phyloP scores from a whole-genome alignment of 2,888 invertebrate species.

The Hoplodrina ambigua region DNA sequence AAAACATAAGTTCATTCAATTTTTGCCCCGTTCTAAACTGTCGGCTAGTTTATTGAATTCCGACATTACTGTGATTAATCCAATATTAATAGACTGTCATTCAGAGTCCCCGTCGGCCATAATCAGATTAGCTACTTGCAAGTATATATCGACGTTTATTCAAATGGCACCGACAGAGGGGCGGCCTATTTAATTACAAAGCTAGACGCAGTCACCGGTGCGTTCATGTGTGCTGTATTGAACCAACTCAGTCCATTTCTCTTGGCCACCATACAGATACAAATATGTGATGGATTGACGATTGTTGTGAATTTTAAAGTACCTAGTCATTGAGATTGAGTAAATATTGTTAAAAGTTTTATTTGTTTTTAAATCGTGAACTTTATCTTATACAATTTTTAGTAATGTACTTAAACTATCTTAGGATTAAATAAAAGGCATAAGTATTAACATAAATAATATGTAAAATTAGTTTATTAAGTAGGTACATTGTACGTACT shows the following conservation, averaged over 20 bases:
- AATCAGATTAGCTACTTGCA: conserved; percentile 50
- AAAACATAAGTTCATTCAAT: not conserved
- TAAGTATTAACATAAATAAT: too few species aligned
- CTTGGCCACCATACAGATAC: conserved; percentile 48
- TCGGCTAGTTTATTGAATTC: conserved; percentile 7
- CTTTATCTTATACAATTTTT: too few species aligned
- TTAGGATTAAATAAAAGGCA: too few species aligned
- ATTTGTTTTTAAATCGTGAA: too few species aligned
- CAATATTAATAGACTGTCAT: conserved; percentile 7
- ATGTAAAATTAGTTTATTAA: too few species aligned
- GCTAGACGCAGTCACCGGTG: conserved; percentile 67
- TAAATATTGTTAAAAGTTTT: not conserved
- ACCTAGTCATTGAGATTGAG: not conserved
- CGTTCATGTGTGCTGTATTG: conserved; percentile 75
- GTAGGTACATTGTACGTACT: too few species aligned
- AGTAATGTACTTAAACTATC: too few species aligned
- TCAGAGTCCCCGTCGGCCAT: conserved; percentile 13
- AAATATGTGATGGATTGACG: conserved; percentile 45
- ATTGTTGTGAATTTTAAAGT: conserved; percentile 24
- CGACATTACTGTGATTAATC: conserved; percentile 3
- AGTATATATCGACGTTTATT: conserved; percentile 44
- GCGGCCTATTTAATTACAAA: conserved; percentile 76
- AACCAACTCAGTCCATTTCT: conserved; percentile 68
- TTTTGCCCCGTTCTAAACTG: conserved; percentile 8
- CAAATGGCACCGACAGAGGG: conserved; percentile 47